These are phyloP conservation scores for Cepaea nemoralis DNA, from an alignment of 1,140 invertebrate genomes.

Conservation along the genomic window DNA sequence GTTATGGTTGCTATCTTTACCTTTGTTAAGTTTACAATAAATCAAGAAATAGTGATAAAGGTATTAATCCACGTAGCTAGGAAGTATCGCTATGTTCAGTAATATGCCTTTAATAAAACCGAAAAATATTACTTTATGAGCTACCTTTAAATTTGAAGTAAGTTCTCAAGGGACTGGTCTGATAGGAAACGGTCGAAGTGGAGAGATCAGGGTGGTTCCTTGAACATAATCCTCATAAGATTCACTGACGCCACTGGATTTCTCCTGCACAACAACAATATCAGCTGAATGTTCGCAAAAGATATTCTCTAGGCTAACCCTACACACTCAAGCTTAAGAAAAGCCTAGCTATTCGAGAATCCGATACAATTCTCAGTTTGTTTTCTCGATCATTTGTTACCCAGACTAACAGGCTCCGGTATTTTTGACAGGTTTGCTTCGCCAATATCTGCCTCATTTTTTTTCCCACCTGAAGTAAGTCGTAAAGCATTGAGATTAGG, in stretches of 20 bases:
- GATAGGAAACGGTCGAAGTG: background rate
- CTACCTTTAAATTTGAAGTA: background rate
- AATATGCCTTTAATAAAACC: no score
- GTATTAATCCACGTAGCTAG: no score
- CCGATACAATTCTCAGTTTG: conserved; percentile 12
- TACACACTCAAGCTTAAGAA: background rate
- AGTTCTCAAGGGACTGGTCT: background rate
- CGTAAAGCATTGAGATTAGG: background rate
- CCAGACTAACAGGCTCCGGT: background rate
- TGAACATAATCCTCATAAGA: background rate
- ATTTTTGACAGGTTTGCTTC: background rate
- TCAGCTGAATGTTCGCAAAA: background rate
- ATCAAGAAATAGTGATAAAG: no score
- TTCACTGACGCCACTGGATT: background rate
- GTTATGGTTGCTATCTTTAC: no score
- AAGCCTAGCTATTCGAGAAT: background rate
- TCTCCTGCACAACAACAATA: background rate
- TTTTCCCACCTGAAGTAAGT: background rate
- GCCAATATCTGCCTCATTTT: background rate
- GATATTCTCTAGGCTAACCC: background rate
- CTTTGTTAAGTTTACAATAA: no score
- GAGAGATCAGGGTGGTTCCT: background rate
- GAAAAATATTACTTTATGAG: no score
- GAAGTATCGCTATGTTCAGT: no score
- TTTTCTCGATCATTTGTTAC: background rate